These are phyloP conservation scores for Trochalopteron elliotii DNA, from an alignment of 2,113 vertebrate genomes.

Conservation along the genomic window DNA sequence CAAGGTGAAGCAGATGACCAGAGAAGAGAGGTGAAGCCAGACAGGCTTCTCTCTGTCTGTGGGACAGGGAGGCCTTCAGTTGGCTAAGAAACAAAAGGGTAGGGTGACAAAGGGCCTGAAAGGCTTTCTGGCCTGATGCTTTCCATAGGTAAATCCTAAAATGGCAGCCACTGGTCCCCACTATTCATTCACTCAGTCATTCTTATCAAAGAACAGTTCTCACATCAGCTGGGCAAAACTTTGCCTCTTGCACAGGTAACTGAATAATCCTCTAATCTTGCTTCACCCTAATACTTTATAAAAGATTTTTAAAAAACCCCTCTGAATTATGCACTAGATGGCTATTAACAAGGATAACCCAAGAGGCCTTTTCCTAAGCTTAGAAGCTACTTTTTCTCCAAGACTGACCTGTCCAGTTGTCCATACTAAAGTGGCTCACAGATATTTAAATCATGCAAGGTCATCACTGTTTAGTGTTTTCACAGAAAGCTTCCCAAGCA, in stretches of 20 bases:
- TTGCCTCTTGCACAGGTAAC: not conserved
- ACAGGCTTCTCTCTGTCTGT: not conserved
- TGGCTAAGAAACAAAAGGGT: not conserved
- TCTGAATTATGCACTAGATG: not conserved
- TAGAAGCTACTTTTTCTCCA: not conserved
- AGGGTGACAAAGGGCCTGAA: not conserved
- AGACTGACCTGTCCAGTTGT: not conserved
- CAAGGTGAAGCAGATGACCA: not conserved
- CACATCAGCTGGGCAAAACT: not conserved
- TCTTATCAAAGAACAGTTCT: not conserved
- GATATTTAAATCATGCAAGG: not conserved
- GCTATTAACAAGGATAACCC: not conserved
- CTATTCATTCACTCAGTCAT: not conserved
- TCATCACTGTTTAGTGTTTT: not conserved
- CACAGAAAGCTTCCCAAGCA: not conserved
- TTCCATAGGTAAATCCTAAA: not conserved
- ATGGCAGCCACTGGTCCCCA: not conserved
- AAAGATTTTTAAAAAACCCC: fast-evolving
- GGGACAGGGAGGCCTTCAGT: not conserved
- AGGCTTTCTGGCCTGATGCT: not conserved
- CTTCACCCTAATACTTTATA: not conserved
- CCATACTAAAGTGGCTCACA: not conserved
- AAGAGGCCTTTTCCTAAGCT: not conserved
- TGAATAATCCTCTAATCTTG: not conserved
- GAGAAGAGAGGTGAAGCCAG: not conserved